phyloP scores from a whole-genome alignment of 2,113 vertebrate species.

The Apus apus region DNA sequence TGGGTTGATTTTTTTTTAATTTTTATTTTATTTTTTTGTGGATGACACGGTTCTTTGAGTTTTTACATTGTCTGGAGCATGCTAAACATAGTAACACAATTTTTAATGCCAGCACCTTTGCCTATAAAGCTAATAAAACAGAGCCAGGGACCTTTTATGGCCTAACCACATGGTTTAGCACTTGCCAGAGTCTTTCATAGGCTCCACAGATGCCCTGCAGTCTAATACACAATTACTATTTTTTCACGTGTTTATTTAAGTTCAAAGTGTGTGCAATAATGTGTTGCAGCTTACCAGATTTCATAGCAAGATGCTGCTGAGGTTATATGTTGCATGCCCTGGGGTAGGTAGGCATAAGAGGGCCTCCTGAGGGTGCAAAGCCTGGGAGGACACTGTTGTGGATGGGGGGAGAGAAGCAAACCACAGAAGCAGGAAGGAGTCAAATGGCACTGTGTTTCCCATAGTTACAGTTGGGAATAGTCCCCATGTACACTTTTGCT shows the following conservation, averaged over 20 bases:
- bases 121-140: not conserved
- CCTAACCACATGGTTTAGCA: not conserved
- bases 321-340: not conserved
- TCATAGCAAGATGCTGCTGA: not conserved
- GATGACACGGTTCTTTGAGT: not conserved
- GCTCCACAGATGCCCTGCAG: not conserved
- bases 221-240: not conserved
- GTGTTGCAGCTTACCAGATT: not conserved
- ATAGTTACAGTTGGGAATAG: not conserved
- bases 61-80: not conserved
- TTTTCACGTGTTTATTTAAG: conserved; percentile 38
- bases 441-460: fast-evolving
- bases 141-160: not conserved
- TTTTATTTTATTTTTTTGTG: not conserved
- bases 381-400: not conserved
- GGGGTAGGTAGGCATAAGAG: not conserved
- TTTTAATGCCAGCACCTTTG: not conserved
- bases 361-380: not conserved
- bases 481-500: not conserved
- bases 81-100: not conserved
- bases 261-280: not conserved
- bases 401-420: not conserved
- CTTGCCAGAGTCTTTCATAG: not conserved
- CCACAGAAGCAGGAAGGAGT: not conserved
- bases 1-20: not conserved